These are phyloP conservation scores for Spatulosminthurus flaviceps DNA, from an alignment of 2,888 invertebrate species.

Conservation along the genomic window DNA sequence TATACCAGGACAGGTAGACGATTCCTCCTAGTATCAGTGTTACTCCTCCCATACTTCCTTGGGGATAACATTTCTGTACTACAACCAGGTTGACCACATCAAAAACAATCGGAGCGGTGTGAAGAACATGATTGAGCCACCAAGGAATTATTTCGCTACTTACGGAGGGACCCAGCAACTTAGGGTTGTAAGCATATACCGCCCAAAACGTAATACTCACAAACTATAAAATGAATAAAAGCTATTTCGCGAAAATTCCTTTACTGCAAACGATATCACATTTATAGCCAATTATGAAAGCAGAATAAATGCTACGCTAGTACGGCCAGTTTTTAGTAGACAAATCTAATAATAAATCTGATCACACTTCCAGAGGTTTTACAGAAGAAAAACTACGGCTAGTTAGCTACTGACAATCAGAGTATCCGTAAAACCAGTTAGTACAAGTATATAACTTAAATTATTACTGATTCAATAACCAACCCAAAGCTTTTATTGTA, in stretches of 20 bases:
- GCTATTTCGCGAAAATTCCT: neutral
- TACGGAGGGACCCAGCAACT: constrained; percentile 82
- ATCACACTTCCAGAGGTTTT: no score
- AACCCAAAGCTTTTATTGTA: no score
- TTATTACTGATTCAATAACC: no score
- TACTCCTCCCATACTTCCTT: constrained; percentile 45
- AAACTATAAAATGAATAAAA: constrained; percentile 69
- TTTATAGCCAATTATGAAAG: neutral
- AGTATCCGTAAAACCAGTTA: no score
- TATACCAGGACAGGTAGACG: constrained; percentile 59
- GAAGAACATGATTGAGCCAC: constrained; percentile 94
- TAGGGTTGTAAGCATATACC: constrained; percentile 86
- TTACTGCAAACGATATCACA: neutral
- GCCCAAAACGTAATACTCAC: constrained; percentile 90
- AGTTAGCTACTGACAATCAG: no score
- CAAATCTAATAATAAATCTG: no score
- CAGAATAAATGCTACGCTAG: no score
- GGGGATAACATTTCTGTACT: constrained; percentile 53
- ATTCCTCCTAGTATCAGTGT: constrained; percentile 52
- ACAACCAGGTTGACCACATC: constrained; percentile 52
- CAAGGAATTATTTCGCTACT: constrained; percentile 76
- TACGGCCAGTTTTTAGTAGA: no score
- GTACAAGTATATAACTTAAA: no score
- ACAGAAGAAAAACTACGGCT: no score
- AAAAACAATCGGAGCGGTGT: constrained; percentile 70